Conservation (phyloP, 2,113 vertebrate genomes). For the Bufo gargarizans region DNA sequence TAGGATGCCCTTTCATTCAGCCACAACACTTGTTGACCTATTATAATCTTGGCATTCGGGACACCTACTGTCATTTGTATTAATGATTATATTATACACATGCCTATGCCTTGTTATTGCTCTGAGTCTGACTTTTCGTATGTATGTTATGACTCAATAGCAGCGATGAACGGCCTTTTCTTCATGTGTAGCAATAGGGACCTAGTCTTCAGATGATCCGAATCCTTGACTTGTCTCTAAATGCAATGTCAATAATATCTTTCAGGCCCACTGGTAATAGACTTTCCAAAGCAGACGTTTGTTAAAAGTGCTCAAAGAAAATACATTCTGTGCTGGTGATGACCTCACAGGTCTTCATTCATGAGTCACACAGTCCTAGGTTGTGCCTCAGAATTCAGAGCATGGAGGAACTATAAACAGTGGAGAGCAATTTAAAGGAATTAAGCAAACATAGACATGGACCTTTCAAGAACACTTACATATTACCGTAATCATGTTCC, state of each 20-base stretch:
- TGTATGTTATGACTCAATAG: conserved; percentile 24
- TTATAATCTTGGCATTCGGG: no score
- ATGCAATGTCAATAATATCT: conserved; percentile 21
- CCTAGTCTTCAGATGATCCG: conserved; percentile 38
- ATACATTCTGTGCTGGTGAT: neutral
- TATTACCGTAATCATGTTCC: neutral
- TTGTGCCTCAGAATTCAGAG: neutral
- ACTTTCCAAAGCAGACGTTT: conserved; percentile 13
- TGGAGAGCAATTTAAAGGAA: neutral
- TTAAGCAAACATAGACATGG: neutral
- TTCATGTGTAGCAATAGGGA: neutral
- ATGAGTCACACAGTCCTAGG: neutral
- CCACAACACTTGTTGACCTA: no score
- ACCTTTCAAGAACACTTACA: neutral
- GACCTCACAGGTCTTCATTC: conserved; percentile 24
- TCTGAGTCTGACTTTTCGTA: neutral
- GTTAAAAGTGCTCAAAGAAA: conserved; percentile 13
- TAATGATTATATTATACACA: neutral
- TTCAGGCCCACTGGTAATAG: conserved; percentile 4
- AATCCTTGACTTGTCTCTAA: conserved; percentile 7
- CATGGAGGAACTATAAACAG: neutral
- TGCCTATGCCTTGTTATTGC: neutral
- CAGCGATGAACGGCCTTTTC: conserved; percentile 15
- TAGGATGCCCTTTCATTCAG: no score
- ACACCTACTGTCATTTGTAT: no score